A percentile compares a stretch with the other conserved stretches of the same genome.
Conservation (phyloP, 2,797 vertebrate genomes). For the Champsocephalus gunnari region DNA sequence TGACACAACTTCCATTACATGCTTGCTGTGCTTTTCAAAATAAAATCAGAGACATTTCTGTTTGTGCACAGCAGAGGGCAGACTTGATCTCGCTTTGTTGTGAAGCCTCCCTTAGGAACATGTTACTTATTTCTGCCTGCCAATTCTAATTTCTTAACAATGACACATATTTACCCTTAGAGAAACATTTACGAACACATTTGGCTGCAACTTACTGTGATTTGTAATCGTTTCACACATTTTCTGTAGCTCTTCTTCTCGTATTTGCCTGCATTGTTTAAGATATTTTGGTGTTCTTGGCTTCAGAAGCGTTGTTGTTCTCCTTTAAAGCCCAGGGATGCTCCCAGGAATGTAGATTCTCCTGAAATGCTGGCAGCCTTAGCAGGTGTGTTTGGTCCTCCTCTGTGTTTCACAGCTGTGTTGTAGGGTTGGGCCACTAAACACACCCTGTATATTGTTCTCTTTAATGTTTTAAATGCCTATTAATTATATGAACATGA, state of each 20-base stretch:
- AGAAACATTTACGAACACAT: constrained; percentile 1
- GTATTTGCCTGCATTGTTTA: neutral
- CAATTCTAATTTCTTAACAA: constrained; percentile 6
- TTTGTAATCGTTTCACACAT: neutral
- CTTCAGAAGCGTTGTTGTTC: constrained; percentile 23
- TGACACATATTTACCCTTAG: neutral
- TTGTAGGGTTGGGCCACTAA: constrained; percentile 37
- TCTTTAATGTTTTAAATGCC: neutral
- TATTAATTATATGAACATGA: neutral
- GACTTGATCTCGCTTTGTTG: constrained; percentile 17
- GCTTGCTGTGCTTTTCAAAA: neutral
- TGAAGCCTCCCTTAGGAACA: neutral
- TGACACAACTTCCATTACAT: neutral
- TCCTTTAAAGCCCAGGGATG: constrained; percentile 17
- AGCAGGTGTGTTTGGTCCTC: constrained; percentile 45
- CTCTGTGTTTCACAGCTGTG: constrained; percentile 35
- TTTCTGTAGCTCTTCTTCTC: neutral
- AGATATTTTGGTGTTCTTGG: constrained; percentile 7
- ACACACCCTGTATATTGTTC: constrained; percentile 17
- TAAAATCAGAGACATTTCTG: neutral
- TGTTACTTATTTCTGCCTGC: neutral
- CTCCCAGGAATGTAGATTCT: constrained; percentile 57
- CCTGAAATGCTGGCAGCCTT: constrained; percentile 41
- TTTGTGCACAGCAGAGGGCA: constrained; percentile 66
- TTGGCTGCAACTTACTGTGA: neutral